Base-by-base conservation (phyloP, 2,888 invertebrate species). In the Aricia artaxerxes region DNA sequence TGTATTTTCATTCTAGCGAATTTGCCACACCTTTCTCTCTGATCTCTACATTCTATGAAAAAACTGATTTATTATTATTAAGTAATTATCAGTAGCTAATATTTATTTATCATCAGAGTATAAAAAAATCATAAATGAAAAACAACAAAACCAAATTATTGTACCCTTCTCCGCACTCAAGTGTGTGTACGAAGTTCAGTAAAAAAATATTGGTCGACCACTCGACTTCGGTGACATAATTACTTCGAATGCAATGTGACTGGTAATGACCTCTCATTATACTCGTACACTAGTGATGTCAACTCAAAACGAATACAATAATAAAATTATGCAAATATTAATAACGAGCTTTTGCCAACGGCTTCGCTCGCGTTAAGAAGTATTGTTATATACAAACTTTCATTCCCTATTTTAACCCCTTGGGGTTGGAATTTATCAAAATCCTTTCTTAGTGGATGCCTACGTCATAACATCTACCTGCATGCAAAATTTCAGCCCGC, bases 221-320 rank as follows among this genome's bases (percentile, higher is more conserved):
- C 69, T 69, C 69, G 69, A 13, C 69, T 69, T 69, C 13, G 35
- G 69, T 69, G 69, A 35, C 69, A 16, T 69, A 69, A 35, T 69
- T 35, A 38, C 69, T 69, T 38, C 4, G 69, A 69, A 69, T 38
- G 69, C 38, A 69, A 69, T 69, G 38, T 38, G 69, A 35, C 69
- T 69, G 69, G 69, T 69, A 69, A 69, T 69, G 69, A 69, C 69
- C 13, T 69, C 69, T 69, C 69, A 69, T 69, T 69, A 69, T 2
- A 24, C 24, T 24, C 24, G 24, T 24, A 13, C 13, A 69, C 13
- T 38, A 69, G 69, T 69, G 69, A 69, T 38, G 69, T 69, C 1
- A 38, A 4, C 69, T 38, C 38, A 5, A 69, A 13, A 35, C 5
- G 16, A 38, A 31, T 1, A 24, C 1, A 6, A 61, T n/a, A 6